phyloP scores from a whole-genome alignment of 2,797 vertebrate genomes.

The Gadopsis marmoratus region DNA sequence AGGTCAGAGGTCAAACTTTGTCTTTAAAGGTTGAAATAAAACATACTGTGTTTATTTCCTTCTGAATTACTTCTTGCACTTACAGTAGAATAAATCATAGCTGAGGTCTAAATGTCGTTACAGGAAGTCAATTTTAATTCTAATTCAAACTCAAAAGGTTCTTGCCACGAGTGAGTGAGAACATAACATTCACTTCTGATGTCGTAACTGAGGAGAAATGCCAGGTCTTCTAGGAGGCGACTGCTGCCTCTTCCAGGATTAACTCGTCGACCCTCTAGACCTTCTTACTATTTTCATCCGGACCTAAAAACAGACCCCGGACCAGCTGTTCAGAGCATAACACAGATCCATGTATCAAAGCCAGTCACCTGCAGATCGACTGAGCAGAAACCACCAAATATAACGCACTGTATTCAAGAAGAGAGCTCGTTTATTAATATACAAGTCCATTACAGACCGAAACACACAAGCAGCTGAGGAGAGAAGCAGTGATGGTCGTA shows the following conservation, averaged over 20 bases:
- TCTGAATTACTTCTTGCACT: background rate
- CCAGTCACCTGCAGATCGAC: conserved; percentile 36
- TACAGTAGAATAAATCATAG: background rate
- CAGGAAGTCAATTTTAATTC: background rate
- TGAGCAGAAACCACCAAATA: conserved; percentile 32
- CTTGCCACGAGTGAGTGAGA: background rate
- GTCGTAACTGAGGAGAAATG: background rate
- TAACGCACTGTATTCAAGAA: conserved; percentile 45
- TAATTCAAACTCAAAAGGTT: background rate
- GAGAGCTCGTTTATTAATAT: conserved; percentile 59
- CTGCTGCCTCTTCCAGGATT: conserved; percentile 4
- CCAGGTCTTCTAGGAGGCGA: conserved; percentile 21
- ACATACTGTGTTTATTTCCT: background rate
- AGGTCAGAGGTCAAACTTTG: conserved; percentile 79
- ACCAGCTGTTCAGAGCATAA: conserved; percentile 67
- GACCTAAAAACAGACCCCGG: conserved; percentile 67
- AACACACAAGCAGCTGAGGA: conserved; percentile 59
- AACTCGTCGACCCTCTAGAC: background rate
- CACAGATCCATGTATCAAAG: conserved; percentile 21
- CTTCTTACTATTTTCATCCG: conserved; percentile 67
- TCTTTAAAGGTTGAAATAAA: background rate
- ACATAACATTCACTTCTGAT: background rate
- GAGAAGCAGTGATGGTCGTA: conserved; percentile 20
- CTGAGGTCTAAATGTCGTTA: background rate
- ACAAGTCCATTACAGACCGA: background rate